Evolutionary conservation across 1,140 invertebrate genomes (phyloP), one percentile per base, ranked within the genome.

Genomic region (Zaprionus gabonicus): DNA sequence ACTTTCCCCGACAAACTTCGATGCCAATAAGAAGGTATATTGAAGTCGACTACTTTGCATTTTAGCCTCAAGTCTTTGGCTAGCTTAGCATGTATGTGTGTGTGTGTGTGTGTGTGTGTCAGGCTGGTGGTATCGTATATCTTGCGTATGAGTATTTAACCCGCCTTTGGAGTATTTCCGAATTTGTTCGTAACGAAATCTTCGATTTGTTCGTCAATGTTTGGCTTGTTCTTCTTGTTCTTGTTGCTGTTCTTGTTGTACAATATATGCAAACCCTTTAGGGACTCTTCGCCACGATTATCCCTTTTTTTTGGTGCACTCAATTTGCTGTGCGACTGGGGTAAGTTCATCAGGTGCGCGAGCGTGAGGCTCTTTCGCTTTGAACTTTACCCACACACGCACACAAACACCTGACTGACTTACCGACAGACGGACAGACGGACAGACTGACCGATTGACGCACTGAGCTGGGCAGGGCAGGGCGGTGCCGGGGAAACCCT

Each of bases 221-320:
- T 68, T 46, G 63, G 6, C 3, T 51, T 44, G n/a, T 70, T 25
- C 34, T 70, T 62, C n/a, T 56, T 57, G 23, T 2, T 41, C 5
- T n/a, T 31, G 65, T 34, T 58, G 17, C 25, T 68, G 20, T 59
- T 34, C 1, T 34, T 69, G 44, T 34, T 80, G 34, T 68, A 20
- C 20, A 20, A 20, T 20, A 51, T 55, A 70, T 49, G 65, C 49
- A 67, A 86, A 85, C 58, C 75, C 78, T 71, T 85, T 85, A 59
- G 78, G 71, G 64, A 66, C 63, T 81, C 68, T 78, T 84, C 82
- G 82, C 62, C 82, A 82, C 82, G 82, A 86, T 86, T 85, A 85
- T 85, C 82, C 82, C 68, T 82, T 86, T 86, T 85, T 34, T 78
- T 76, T 77, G 20, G 79, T 82, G 79, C 82, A 85, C 82, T 86